Conservation (phyloP, 2,888 invertebrate genomes). For the Branchipolynoe longqiensis region DNA sequence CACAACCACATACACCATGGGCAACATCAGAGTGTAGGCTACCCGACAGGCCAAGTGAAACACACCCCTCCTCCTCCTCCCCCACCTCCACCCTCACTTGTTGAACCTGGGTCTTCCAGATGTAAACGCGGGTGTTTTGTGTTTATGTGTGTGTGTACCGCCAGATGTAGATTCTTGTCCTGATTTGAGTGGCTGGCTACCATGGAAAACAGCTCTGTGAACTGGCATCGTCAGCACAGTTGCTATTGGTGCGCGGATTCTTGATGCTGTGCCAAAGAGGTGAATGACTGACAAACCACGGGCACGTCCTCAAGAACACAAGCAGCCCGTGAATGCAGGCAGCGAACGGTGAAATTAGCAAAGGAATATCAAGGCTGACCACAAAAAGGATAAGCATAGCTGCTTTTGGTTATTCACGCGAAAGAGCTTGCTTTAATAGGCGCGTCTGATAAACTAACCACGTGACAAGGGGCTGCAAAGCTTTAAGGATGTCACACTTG, state of each 20-base stretch:
- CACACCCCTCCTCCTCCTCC: too few relatives aligned
- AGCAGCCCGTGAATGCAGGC: background rate
- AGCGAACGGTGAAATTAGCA: constrained; percentile 23
- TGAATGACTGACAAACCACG: background rate
- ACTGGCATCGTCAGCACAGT: too few relatives aligned
- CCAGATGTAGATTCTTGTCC: constrained; percentile 1
- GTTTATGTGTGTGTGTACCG: background rate
- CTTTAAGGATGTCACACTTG: too few relatives aligned
- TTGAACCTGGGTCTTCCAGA: too few relatives aligned
- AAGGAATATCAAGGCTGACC: constrained; percentile 15
- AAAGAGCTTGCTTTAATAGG: background rate
- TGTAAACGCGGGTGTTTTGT: too few relatives aligned
- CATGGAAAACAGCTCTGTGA: too few relatives aligned
- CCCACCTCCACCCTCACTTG: too few relatives aligned
- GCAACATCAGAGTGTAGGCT: too few relatives aligned
- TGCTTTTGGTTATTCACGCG: constrained; percentile 15
- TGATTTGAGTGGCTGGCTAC: background rate
- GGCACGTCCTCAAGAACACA: background rate
- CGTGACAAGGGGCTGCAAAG: background rate
- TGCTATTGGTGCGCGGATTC: background rate
- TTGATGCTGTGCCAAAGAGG: background rate
- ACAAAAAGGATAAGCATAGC: background rate
- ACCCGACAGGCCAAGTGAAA: too few relatives aligned
- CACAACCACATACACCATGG: too few relatives aligned
- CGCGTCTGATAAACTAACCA: background rate